Evolutionary conservation across 2,888 invertebrate genomes (phyloP).

Genomic region (Hemistola chrysoprasaria): DNA sequence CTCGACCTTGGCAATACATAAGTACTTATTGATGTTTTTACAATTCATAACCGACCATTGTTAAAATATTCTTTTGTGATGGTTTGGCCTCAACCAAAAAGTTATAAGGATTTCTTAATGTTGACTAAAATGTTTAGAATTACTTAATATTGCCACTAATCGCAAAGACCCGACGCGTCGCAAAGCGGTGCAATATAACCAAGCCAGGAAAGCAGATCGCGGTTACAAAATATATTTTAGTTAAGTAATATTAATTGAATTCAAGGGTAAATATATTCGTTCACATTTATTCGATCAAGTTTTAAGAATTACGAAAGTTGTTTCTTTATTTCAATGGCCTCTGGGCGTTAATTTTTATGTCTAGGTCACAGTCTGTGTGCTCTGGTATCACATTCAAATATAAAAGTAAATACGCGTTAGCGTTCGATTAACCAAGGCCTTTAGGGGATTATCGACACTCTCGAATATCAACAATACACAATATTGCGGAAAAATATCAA

Average conservation of each 20-base stretch:
- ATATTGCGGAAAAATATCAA: too few relatives aligned
- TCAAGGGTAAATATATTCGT: conserved; percentile 20
- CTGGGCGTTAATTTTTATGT: conserved; percentile 23
- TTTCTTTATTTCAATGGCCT: conserved; percentile 24
- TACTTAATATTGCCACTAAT: conserved; percentile 10
- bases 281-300: conserved; percentile 18
- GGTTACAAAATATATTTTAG: conserved; percentile 16
- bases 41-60: too few relatives aligned
- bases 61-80: too few relatives aligned
- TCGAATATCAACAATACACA: too few relatives aligned
- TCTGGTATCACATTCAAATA: conserved; percentile 18
- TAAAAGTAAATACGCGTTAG: conserved; percentile 2
- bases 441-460: too few relatives aligned
- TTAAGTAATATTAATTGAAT: conserved; percentile 14
- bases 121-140: too few relatives aligned
- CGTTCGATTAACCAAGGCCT: too few relatives aligned
- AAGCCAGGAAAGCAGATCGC: conserved; percentile 1
- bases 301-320: conserved; percentile 26
- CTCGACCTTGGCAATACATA: too few relatives aligned
- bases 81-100: too few relatives aligned
- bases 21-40: too few relatives aligned
- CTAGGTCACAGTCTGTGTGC: conserved; percentile 24
- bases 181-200: too few relatives aligned
- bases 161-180: neutral
- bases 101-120: too few relatives aligned